Percentiles rank a stretch among this genome's conserved stretches.
phyloP scores from a whole-genome alignment of 64 coral and sea anemone genomes.

The Acropora yongei region DNA sequence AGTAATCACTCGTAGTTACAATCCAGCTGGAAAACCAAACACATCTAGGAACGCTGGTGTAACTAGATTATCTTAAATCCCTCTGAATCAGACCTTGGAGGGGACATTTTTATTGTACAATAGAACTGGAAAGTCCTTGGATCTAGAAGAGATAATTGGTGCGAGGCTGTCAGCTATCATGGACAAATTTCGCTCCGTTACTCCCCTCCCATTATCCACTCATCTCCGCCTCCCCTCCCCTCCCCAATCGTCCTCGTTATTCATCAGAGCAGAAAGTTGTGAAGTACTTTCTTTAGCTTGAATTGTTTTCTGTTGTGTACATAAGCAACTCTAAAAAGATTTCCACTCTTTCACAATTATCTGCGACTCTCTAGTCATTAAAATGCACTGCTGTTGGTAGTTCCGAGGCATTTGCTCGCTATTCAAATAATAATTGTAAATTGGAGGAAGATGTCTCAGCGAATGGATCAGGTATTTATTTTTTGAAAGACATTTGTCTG shows the following conservation, averaged over 20 bases:
- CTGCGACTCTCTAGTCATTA: neutral
- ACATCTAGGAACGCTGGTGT: neutral
- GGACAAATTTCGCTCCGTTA: no score
- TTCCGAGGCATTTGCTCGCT: neutral
- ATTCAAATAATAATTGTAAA: conserved; percentile 9
- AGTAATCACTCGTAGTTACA: neutral
- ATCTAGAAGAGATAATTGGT: neutral
- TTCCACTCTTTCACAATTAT: neutral
- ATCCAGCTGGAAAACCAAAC: neutral
- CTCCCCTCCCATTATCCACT: no score
- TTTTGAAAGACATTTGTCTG: conserved; percentile 17
- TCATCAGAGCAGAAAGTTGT: neutral
- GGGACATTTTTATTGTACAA: neutral
- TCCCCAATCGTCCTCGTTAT: neutral
- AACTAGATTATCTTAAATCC: neutral
- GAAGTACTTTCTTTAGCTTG: neutral
- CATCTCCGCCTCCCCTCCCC: neutral
- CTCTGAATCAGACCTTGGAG: neutral
- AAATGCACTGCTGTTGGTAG: neutral
- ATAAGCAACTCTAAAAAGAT: no score
- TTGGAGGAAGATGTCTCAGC: conserved; percentile 9
- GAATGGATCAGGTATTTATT: conserved; percentile 35
- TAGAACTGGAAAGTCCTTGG: conserved; percentile 17
- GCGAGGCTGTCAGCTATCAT: neutral
- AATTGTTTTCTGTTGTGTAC: no score